These are phyloP conservation scores for Eulemur albifrons DNA, from an alignment of 2,797 vertebrate species.

Conservation along the genomic window DNA sequence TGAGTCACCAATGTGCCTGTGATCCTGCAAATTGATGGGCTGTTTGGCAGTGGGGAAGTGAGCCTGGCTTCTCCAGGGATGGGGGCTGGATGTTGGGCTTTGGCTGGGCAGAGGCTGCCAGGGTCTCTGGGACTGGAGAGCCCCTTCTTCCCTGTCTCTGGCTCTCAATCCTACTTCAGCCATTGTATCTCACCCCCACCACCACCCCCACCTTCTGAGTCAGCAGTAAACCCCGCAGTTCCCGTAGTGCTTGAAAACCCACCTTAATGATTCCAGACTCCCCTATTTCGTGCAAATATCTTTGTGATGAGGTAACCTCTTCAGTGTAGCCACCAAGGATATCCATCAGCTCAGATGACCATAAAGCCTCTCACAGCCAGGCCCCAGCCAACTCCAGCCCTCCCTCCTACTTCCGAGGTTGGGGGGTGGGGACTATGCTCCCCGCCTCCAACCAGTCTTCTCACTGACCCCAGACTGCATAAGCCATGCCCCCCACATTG, in stretches of 20 bases:
- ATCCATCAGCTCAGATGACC: background rate
- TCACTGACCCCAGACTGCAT: background rate
- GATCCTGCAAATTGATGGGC: conserved; percentile 3
- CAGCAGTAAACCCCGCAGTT: background rate
- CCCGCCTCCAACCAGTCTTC: background rate
- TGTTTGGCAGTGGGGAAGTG: background rate
- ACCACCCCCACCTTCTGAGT: background rate
- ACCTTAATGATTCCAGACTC: background rate
- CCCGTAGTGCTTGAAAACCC: background rate
- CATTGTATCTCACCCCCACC: background rate
- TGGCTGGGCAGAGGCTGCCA: background rate
- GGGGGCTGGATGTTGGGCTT: background rate
- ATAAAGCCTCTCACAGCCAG: background rate
- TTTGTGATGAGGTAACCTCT: background rate
- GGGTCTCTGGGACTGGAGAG: background rate
- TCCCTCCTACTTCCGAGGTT: background rate
- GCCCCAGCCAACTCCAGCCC: background rate
- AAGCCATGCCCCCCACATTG: background rate
- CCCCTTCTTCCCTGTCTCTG: background rate
- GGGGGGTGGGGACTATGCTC: background rate
- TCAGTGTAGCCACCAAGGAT: background rate
- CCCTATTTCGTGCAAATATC: background rate
- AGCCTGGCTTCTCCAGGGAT: background rate
- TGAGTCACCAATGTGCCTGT: conserved; percentile 51
- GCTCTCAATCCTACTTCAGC: background rate